Conservation (phyloP, 2,113 vertebrate species). For the Trichomycterus rosablanca region DNA sequence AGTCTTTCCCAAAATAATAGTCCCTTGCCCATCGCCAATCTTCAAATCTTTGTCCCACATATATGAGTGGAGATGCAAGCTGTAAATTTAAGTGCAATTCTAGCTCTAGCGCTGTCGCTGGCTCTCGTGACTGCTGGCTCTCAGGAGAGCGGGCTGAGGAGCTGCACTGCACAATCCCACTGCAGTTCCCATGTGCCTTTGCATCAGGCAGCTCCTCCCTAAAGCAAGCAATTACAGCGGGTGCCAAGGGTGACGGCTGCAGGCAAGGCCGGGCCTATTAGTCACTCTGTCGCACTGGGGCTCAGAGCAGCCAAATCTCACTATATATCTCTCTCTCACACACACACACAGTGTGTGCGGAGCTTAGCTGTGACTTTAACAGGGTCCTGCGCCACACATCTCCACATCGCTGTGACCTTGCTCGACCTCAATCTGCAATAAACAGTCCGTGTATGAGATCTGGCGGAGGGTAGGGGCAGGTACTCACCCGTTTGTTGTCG, state of each 20-base stretch:
- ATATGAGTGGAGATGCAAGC: too few relatives aligned
- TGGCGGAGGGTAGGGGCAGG: background rate
- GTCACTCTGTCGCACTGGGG: conserved; percentile 8
- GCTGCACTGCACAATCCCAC: conserved; percentile 25
- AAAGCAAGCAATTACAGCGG: conserved; percentile 7
- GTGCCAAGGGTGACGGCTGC: conserved; percentile 21
- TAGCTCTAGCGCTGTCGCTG: background rate
- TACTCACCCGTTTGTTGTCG: conserved; percentile 87
- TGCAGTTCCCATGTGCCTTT: conserved; percentile 31
- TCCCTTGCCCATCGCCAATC: too few relatives aligned
- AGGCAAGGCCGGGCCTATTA: conserved; percentile 19
- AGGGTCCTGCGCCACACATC: too few relatives aligned
- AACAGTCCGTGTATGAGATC: background rate
- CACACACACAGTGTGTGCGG: too few relatives aligned
- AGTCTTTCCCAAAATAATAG: too few relatives aligned
- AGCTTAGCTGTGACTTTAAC: too few relatives aligned
- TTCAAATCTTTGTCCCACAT: too few relatives aligned
- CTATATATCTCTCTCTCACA: too few relatives aligned
- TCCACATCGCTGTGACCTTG: background rate
- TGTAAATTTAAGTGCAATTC: too few relatives aligned
- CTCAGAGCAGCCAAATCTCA: conserved; percentile 3
- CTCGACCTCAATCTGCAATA: background rate
- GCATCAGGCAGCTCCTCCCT: conserved; percentile 8
- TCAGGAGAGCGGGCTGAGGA: conserved; percentile 3
- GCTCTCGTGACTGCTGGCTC: background rate